Evolutionary conservation across 30 jellyfish, hydroid and myxozoan genomes (phyloP).

Genomic region (Pseudorhiza aurosa): DNA sequence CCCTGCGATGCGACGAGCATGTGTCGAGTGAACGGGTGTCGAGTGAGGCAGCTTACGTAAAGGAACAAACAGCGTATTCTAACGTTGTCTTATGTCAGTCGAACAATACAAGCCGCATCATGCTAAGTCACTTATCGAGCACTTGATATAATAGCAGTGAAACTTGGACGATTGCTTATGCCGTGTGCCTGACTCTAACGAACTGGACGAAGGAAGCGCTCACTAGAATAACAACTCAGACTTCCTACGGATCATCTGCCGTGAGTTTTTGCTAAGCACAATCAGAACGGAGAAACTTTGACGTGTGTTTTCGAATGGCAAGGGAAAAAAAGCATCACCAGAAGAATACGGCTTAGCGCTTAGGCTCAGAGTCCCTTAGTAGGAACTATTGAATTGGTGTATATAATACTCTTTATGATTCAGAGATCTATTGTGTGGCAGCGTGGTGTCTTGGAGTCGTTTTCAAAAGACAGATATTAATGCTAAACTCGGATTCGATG

Average conservation of each 20-base stretch:
- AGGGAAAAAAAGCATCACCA: conserved; percentile 9
- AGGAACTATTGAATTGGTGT: conserved; percentile 31
- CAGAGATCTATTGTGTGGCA: conserved; percentile 52
- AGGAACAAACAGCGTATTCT: conserved; percentile 6
- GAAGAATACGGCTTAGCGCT: neutral
- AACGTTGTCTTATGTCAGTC: neutral
- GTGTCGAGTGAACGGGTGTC: conserved; percentile 36
- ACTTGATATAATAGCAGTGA: neutral
- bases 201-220: neutral
- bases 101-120: neutral
- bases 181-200: conserved; percentile 7
- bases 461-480: conserved; percentile 53
- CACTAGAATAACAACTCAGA: neutral
- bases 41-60: conserved; percentile 4
- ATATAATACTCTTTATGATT: conserved; percentile 61
- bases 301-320: conserved; percentile 5
- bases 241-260: conserved; percentile 44
- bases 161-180: no score
- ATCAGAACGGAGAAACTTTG: conserved; percentile 4
- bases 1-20: neutral
- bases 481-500: conserved; percentile 43
- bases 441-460: conserved; percentile 35
- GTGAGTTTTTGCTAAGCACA: conserved; percentile 1
- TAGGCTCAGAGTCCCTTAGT: conserved; percentile 31
- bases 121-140: neutral